phyloP scores from a whole-genome alignment of 2,888 invertebrate species.

The Alentia gelatinosa region DNA sequence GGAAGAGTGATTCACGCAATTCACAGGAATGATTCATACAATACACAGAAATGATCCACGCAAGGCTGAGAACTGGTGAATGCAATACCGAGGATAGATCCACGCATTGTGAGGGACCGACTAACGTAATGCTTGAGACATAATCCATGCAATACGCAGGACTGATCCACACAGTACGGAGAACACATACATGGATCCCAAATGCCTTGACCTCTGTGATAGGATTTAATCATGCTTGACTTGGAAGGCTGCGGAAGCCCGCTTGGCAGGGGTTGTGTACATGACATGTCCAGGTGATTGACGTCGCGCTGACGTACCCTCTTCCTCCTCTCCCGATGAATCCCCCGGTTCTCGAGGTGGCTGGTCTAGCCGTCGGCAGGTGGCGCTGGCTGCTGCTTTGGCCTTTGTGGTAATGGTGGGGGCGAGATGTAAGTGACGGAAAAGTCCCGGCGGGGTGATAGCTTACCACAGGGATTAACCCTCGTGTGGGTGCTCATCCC shows the following conservation, averaged over 20 bases:
- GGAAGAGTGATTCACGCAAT: too few relatives aligned
- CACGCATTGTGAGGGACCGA: too few relatives aligned
- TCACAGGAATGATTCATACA: too few relatives aligned
- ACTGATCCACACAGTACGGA: not conserved
- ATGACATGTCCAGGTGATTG: not conserved
- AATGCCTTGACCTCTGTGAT: not conserved
- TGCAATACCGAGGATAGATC: too few relatives aligned
- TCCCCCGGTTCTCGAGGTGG: too few relatives aligned
- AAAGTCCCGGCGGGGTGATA: not conserved
- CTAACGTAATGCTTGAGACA: too few relatives aligned
- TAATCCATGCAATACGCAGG: not conserved
- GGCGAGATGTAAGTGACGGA: not conserved
- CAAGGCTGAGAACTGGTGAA: too few relatives aligned
- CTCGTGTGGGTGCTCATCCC: not conserved
- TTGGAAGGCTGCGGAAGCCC: not conserved
- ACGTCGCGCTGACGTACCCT: not conserved
- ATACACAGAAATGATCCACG: too few relatives aligned
- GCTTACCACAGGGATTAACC: conserved; percentile 43
- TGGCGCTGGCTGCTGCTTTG: not conserved
- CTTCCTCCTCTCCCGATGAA: too few relatives aligned
- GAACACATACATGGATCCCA: not conserved
- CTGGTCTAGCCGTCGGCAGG: not conserved
- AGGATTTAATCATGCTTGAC: not conserved
- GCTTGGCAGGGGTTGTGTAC: not conserved
- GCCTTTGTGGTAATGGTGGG: conserved; percentile 5